A percentile compares a stretch with the other conserved stretches of the same genome.
Evolutionary conservation across 1,140 invertebrate species (phyloP).

Genomic region (Aplysia californica): DNA sequence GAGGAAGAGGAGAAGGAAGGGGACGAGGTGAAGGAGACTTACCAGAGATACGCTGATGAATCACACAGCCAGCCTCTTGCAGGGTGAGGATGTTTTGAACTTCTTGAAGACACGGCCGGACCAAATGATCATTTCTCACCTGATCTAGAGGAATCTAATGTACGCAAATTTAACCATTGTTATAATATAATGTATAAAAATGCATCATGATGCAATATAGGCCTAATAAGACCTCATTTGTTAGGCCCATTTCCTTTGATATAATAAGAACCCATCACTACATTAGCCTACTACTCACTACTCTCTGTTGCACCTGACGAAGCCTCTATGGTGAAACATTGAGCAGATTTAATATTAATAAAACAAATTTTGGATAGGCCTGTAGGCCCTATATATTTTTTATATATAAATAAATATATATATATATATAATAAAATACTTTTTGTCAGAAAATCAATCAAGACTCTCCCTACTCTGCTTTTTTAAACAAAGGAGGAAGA

Average conservation of each 20-base stretch:
- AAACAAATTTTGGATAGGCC: background rate
- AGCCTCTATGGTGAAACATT: too few relatives aligned
- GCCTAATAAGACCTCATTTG: background rate
- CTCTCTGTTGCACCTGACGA: too few relatives aligned
- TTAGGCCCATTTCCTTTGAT: too few relatives aligned
- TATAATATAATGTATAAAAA: constrained; percentile 8
- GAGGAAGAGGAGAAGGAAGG: too few relatives aligned
- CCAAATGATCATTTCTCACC: background rate
- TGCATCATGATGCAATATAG: background rate
- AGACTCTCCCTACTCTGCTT: background rate
- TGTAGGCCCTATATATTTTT: background rate
- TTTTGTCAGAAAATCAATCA: background rate
- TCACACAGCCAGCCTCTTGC: constrained; percentile 6
- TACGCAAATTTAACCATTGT: too few relatives aligned
- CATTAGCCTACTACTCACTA: too few relatives aligned
- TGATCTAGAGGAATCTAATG: background rate
- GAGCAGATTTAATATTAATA: background rate
- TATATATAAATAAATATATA: background rate
- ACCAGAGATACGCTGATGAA: constrained; percentile 4
- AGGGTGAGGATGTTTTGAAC: constrained; percentile 15
- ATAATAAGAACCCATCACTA: too few relatives aligned
- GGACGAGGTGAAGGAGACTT: too few relatives aligned
- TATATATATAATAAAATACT: background rate
- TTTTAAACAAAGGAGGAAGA: background rate
- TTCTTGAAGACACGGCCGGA: constrained; percentile 16